Evolutionary conservation across 1,140 invertebrate genomes (phyloP), one percentile per base, ranked within the genome.

Genomic region (Daktulosphaira vitifoliae): DNA sequence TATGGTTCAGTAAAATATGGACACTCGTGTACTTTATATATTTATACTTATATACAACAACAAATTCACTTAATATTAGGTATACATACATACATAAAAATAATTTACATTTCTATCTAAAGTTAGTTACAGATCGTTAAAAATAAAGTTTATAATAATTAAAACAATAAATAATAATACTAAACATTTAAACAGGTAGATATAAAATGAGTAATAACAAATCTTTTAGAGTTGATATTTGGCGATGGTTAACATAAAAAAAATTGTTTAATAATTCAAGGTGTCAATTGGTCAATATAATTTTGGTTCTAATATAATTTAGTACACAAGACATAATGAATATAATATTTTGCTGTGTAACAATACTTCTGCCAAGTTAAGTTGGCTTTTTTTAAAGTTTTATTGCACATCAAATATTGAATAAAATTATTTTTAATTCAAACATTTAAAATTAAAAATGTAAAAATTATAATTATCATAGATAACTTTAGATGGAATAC

Each of bases 11-110:
- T 59, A 42, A 6, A 46, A 46, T 48, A 15, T 29, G 54, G 25
- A 59, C 11, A 20, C 25, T 18, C 26, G 37, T 29, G 18, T 11
- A 29, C 11, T 23, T 5, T 33, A 46, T 29, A 46, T 59, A 46
- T 44, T 59, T 18, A 46, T 59, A 26, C 44, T 44, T 59, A 44
- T 59, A 59, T 39, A 56, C 23, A 56, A 56, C 25, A 56, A 56
- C 38, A 59, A 29, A 46, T 46, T 46, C 20, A 29, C 54, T 15
- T 59, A 46, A 4, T 25, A n/a, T n/a, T n/a, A n/a, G n/a, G n/a
- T n/a, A 25, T 16, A 23, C 44, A 59, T 15, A 59, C 54, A 20
- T 46, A 59, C 39, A 29, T 59, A 44, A 29, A 59, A 44, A 59
- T 23, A 46, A 59, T 59, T 59, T 46, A 59, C 39, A 59, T 59